Percentiles rank a stretch among this genome's conserved stretches.
Conservation (phyloP, 2,797 vertebrate species). For the Margarornis squamiger region DNA sequence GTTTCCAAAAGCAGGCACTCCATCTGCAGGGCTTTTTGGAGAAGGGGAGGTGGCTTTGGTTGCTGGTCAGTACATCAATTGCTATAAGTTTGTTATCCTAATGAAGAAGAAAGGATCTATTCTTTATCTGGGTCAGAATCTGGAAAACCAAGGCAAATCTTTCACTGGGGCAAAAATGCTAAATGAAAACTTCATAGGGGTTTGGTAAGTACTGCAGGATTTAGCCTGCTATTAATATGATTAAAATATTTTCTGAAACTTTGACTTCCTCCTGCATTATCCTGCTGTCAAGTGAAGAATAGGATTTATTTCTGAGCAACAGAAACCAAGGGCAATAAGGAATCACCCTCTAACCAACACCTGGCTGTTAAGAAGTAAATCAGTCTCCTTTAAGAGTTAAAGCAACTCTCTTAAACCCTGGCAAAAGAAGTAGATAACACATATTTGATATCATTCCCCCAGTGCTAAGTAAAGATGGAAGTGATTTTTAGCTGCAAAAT, state of each 20-base stretch:
- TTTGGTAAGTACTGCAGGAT: background rate
- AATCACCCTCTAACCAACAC: background rate
- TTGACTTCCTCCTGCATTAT: background rate
- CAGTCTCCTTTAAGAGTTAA: background rate
- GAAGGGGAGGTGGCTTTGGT: background rate
- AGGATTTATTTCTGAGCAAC: conserved; percentile 26
- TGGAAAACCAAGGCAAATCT: background rate
- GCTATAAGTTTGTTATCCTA: background rate
- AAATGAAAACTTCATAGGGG: background rate
- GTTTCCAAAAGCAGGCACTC: conserved; percentile 7
- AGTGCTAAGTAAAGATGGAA: conserved; percentile 20
- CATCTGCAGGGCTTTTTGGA: background rate
- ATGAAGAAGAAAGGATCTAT: background rate
- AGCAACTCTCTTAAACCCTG: conserved; percentile 1
- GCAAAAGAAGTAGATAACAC: background rate
- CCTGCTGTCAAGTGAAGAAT: background rate
- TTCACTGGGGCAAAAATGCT: background rate
- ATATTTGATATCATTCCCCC: conserved; percentile 19
- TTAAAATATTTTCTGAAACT: conserved; percentile 20
- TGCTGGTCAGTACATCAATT: background rate
- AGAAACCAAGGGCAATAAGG: background rate
- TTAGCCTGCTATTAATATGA: background rate
- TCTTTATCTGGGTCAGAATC: background rate
- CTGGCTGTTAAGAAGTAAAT: background rate
- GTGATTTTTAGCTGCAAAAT: conserved; percentile 15